Conservation (phyloP, 2,888 invertebrate genomes). For the Andrena trimmerana region DNA sequence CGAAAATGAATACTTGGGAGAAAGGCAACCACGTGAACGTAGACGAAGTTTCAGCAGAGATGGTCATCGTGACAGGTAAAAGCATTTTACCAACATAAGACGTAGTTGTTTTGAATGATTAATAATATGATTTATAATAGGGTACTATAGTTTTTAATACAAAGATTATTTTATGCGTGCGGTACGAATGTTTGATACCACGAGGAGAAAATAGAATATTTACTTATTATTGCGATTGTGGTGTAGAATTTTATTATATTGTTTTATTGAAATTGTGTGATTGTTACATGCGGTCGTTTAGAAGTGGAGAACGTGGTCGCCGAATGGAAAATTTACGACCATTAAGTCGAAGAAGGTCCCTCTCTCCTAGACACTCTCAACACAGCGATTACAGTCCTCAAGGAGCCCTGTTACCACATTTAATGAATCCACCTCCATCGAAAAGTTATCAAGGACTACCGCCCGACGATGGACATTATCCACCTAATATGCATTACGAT, state of each 20-base stretch:
- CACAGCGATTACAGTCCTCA: constrained; percentile 78
- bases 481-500: constrained; percentile 82
- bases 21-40: constrained; percentile 80
- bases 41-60: constrained; percentile 82
- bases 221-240: neutral
- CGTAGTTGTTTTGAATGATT: too few species aligned
- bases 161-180: neutral
- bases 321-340: constrained; percentile 80
- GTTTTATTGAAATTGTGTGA: neutral
- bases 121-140: too few species aligned
- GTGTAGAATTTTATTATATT: neutral
- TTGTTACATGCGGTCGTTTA: constrained; percentile 28
- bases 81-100: neutral
- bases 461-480: constrained; percentile 80
- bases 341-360: constrained; percentile 79
- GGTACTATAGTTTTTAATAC: neutral
- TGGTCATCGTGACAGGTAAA: constrained; percentile 82
- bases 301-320: constrained; percentile 79
- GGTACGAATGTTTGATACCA: neutral
- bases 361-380: constrained; percentile 81
- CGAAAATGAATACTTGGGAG: constrained; percentile 78
- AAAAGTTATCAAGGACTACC: constrained; percentile 82
- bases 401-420: constrained; percentile 74
- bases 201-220: neutral
- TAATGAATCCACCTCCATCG: constrained; percentile 77